Evolutionary conservation across 2,797 vertebrate species (phyloP).

Genomic region (Pteropus rufus): DNA sequence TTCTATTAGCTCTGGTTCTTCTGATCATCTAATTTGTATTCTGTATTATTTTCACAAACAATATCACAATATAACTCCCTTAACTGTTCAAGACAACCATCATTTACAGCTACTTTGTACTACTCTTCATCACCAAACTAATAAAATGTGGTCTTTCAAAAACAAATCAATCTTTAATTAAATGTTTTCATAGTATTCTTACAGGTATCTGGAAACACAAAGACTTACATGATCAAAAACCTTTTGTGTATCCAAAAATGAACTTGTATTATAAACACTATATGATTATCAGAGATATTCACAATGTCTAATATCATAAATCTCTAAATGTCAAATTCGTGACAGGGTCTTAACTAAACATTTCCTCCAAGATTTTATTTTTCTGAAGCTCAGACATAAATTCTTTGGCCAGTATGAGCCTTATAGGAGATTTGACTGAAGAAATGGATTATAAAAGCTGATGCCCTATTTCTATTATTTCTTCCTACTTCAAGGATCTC

Average conservation of each 20-base stretch:
- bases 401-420: neutral
- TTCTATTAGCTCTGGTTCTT: neutral
- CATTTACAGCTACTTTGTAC: neutral
- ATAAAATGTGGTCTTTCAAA: neutral
- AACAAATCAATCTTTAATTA: neutral
- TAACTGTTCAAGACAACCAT: neutral
- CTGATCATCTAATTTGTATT: neutral
- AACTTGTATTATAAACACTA: neutral
- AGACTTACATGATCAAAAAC: neutral
- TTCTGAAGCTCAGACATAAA: constrained; percentile 39
- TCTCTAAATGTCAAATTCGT: constrained; percentile 27
- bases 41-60: neutral
- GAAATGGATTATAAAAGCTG: neutral
- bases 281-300: neutral
- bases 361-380: constrained; percentile 22
- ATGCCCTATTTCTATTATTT: neutral
- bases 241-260: neutral
- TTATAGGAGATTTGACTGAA: constrained; percentile 9
- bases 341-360: neutral
- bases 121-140: neutral
- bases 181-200: neutral
- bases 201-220: neutral
- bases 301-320: constrained; percentile 11
- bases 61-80: neutral
- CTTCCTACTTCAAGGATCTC: neutral